Base-by-base conservation (phyloP, 2,888 invertebrate species). In the Mallateleia sp. region DNA sequence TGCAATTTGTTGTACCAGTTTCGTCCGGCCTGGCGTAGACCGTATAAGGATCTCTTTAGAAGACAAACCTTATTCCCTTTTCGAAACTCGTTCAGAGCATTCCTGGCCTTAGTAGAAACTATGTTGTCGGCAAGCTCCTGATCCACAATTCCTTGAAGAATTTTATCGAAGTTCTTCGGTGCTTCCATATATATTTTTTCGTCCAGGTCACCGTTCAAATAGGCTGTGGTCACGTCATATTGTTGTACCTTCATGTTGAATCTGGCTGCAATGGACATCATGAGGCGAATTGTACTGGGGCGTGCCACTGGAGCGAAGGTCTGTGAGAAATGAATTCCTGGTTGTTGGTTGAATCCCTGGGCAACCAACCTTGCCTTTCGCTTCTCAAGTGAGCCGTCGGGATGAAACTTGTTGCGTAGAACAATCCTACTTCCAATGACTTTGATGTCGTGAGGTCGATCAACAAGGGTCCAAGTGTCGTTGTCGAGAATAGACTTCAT, bases 301-400 rank as follows among this genome's bases (percentile, higher is more conserved):
- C 84, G 78, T 14, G 87, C 87, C n/a, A 89, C 90, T 15, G 90
- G 89, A 24, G 89, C 82, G 45, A 88, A 90, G 11, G 87, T 91
- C 38, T 89, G 84, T 8, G 71, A 47, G 64, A 83, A 91, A 50
- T 91, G 87, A 9, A 89, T 75, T 5, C 91, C 88, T 7, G 87
- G 85, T 32, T 78, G 62, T 78, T 91, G 90, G 14, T 81, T 47
- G 25, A 84, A 90, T 2, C 86, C 89, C 34, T 66, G 66, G 4
- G 90, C 90, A 1, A 91, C 89, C 6, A 91, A 9, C 47, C 89
- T 56, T 7, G 89, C 88, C 60, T 90, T 90, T 50, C 88, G 80
- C 45, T 78, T 75, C 45, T 89, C 88, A 5, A 89, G 66, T 4
- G 69, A 60, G 42, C 88, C 89, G 28, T 90, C 79, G 2, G 80